Evolutionary conservation across 2,888 invertebrate species (phyloP), one percentile per base, ranked within the genome.

Genomic region (Diadromus collaris): DNA sequence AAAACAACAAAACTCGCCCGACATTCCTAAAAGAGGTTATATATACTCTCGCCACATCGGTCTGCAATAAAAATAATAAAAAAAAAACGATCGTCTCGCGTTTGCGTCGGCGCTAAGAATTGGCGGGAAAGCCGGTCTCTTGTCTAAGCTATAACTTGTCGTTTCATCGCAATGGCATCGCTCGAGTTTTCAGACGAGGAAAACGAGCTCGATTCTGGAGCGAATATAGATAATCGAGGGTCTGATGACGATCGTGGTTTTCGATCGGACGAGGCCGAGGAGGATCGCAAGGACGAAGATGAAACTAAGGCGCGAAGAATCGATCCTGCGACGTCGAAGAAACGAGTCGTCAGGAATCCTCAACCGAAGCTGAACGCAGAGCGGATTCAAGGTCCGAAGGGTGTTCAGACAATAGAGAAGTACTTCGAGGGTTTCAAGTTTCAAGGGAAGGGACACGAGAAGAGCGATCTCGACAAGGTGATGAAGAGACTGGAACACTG

Each of bases 401-500:
- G 98, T 1, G 93, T 98, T 70, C 94, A 95, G n/a, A 94, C 95
- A 0, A 92, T 98, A 48, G 95, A 95, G 76, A 93, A 95, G 4
- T 93, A 96, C 86, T 98, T 97, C 85, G 94, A 95, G 86, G 94
- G 96, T 85, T 94, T 97, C 16, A 95, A 96, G 89, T 96, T 96
- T 85, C 94, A 94, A 89, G 97, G 97, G 80, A 95, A 95, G 91
- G 96, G 96, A 0, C 92, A 95, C 88, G 98, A 98, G 91, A 94
- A 94, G 83, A 93, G 95, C 67, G 98, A 99, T 91, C 91, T 99
- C 48, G 94, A 96, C 85, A 90, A 94, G 79, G 92, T 98, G 0
- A 93, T 99, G 92, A 95, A 95, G 71, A 95, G 94, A 75, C 89
- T 98, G 71, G 97, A 98, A 86, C 97, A 98, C 88, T 99, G 99